A percentile compares a stretch with the other conserved stretches of the same genome.
These are phyloP conservation scores for Ectropis grisescens DNA, from an alignment of 1,140 invertebrate genomes.

Conservation along the genomic window DNA sequence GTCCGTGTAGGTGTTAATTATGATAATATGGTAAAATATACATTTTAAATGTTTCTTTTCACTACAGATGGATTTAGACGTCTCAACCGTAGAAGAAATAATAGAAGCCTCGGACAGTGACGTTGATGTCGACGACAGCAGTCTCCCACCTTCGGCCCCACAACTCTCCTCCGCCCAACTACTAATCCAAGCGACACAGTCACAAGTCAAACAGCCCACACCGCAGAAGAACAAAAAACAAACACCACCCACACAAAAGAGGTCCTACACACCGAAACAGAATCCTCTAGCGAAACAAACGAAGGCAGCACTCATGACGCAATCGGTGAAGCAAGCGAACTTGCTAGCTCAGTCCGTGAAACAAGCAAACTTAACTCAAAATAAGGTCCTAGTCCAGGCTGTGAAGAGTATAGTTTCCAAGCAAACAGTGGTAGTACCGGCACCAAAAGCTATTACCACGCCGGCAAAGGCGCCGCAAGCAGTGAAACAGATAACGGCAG, in stretches of 20 bases:
- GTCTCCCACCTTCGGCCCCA: constrained; percentile 13
- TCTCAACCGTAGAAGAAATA: constrained; percentile 29
- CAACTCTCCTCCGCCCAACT: constrained; percentile 47
- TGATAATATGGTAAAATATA: too few relatives aligned
- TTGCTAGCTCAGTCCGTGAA: constrained; percentile 27
- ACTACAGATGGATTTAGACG: constrained; percentile 42
- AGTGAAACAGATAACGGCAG: too few relatives aligned
- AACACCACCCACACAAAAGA: constrained; percentile 19
- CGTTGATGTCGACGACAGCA: constrained; percentile 52
- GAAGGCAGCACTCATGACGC: constrained; percentile 16
- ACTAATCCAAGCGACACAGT: constrained; percentile 44
- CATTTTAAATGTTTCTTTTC: too few relatives aligned
- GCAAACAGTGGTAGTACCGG: too few relatives aligned
- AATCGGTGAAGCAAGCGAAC: constrained; percentile 30
- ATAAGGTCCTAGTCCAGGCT: too few relatives aligned
- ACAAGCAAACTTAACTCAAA: constrained; percentile 17
- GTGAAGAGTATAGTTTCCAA: too few relatives aligned
- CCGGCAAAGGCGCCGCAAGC: too few relatives aligned
- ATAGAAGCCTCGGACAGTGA: constrained; percentile 49
- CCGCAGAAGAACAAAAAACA: constrained; percentile 13
- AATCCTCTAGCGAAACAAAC: constrained; percentile 10
- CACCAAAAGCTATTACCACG: too few relatives aligned
- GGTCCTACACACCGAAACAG: constrained; percentile 15
- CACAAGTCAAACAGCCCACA: constrained; percentile 7
- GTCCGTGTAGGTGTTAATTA: too few relatives aligned